Conservation (phyloP, 1,140 invertebrate genomes). For the Babylonia areolata region DNA sequence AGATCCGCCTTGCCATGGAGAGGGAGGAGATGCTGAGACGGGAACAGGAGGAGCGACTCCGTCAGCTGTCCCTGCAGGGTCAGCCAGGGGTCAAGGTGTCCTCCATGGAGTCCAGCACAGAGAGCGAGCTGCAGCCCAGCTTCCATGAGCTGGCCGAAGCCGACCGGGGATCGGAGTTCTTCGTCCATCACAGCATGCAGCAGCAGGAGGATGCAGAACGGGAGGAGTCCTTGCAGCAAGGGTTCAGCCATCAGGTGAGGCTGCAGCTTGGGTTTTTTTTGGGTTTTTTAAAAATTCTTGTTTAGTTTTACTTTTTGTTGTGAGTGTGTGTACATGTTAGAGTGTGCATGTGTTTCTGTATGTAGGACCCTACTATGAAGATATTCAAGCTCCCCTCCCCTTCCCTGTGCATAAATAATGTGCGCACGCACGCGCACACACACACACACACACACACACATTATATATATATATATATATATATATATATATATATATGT, state of each 20-base stretch:
- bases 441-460: too few species aligned
- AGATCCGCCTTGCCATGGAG: slow-evolving; percentile 79
- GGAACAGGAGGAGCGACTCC: slow-evolving; percentile 62
- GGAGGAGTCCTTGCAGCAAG: slow-evolving; percentile 38
- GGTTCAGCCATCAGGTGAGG: slow-evolving; percentile 8
- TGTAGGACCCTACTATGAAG: too few species aligned
- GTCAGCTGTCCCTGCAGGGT: background rate
- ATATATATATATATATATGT: too few species aligned
- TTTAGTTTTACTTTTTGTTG: too few species aligned
- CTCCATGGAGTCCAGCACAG: slow-evolving; percentile 36
- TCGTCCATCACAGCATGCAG: slow-evolving; percentile 51
- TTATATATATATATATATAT: too few species aligned
- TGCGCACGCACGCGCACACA: too few species aligned
- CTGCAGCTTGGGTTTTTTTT: too few species aligned
- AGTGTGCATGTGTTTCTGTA: too few species aligned
- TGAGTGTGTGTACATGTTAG: too few species aligned
- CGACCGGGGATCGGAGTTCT: slow-evolving; percentile 66
- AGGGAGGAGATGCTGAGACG: slow-evolving; percentile 73
- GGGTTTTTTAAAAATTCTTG: too few species aligned
- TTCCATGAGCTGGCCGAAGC: slow-evolving; percentile 72
- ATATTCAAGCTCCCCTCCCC: too few species aligned
- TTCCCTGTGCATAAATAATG: too few species aligned
- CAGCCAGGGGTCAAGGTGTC: background rate
- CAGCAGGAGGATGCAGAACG: slow-evolving; percentile 53
- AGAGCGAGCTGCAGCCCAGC: slow-evolving; percentile 57